Evolutionary conservation across 2,113 vertebrate genomes (phyloP).

Genomic region (Sapayoa aenigma): DNA sequence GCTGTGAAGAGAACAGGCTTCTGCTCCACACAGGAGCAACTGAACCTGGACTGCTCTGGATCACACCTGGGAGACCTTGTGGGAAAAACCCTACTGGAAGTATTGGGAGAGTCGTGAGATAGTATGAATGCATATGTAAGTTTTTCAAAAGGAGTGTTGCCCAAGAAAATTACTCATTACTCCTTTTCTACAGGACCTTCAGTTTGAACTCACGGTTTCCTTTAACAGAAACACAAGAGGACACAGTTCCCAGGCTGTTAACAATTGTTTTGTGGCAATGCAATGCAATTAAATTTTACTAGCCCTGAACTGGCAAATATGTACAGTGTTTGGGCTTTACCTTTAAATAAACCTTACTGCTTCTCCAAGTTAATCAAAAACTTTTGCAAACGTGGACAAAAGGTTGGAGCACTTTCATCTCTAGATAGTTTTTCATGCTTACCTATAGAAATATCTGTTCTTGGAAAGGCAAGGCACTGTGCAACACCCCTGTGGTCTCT

Average conservation of each 20-base stretch:
- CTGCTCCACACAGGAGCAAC: background rate
- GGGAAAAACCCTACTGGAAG: background rate
- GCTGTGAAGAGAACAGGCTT: background rate
- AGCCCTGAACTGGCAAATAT: background rate
- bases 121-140: accelerated
- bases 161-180: background rate
- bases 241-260: background rate
- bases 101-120: background rate
- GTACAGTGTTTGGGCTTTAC: background rate
- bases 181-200: background rate
- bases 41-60: background rate
- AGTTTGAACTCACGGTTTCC: background rate
- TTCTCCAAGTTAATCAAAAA: background rate
- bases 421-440: background rate
- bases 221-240: background rate
- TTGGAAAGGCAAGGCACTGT: background rate
- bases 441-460: background rate
- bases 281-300: background rate
- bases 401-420: background rate
- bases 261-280: background rate
- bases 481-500: background rate
- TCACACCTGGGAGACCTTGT: background rate
- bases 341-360: background rate
- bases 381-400: background rate
- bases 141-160: background rate